Conservation (phyloP, 2,113 vertebrate species). For the Galemys pyrenaicus region DNA sequence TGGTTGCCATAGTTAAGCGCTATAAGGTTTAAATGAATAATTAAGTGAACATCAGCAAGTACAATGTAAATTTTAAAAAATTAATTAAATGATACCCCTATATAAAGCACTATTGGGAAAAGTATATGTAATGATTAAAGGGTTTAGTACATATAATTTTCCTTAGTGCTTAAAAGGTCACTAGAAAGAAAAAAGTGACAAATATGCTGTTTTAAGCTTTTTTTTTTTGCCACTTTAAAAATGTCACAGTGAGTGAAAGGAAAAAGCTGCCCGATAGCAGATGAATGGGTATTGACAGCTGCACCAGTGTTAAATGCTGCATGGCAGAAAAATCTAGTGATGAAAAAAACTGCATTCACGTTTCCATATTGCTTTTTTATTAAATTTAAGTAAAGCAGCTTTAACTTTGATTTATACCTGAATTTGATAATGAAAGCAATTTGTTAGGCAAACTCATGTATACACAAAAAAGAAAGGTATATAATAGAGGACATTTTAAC, state of each 20-base stretch:
- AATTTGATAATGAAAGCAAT: constrained; percentile 74
- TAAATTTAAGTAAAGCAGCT: constrained; percentile 62
- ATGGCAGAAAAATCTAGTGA: constrained; percentile 77
- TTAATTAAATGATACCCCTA: constrained; percentile 79
- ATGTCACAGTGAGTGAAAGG: constrained; percentile 83
- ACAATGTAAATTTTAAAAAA: constrained; percentile 80
- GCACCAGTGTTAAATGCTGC: constrained; percentile 75
- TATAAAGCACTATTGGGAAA: constrained; percentile 74
- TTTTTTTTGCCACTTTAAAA: constrained; percentile 85
- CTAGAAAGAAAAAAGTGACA: constrained; percentile 82
- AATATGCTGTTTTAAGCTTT: constrained; percentile 81
- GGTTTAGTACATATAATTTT: constrained; percentile 81
- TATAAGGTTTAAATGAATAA: constrained; percentile 80
- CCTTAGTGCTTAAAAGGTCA: constrained; percentile 81
- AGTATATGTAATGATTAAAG: constrained; percentile 77
- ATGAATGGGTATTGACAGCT: constrained; percentile 83
- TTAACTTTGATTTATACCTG: constrained; percentile 67
- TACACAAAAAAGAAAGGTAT: constrained; percentile 60
- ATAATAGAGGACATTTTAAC: constrained; percentile 71
- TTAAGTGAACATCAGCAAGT: constrained; percentile 81
- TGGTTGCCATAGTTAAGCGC: constrained; percentile 77
- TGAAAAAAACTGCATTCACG: constrained; percentile 79
- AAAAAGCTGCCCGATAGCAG: constrained; percentile 81
- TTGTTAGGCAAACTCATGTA: constrained; percentile 49
- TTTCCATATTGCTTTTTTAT: constrained; percentile 79